Conservation (phyloP, 2,888 invertebrate genomes). For the Drosophila borealis region DNA sequence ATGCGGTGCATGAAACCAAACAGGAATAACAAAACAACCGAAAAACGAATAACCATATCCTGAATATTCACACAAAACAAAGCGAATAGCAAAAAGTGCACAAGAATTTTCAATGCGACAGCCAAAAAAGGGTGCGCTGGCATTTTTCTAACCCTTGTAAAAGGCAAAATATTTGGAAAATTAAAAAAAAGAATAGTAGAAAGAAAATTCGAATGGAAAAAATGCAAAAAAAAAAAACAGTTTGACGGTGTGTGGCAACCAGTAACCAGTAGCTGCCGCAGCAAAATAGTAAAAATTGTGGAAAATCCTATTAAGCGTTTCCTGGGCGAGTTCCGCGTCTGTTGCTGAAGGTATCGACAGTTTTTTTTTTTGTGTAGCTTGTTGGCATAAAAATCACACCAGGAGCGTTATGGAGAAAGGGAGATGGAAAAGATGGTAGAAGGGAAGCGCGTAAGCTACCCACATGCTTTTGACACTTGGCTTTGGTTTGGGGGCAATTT, state of each 20-base stretch:
- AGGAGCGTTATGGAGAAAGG: slow-evolving; percentile 6
- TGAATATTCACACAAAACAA: slow-evolving; percentile 37
- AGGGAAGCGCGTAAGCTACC: slow-evolving; percentile 4
- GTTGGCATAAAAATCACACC: slow-evolving; percentile 47
- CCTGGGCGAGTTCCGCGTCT: slow-evolving; percentile 58
- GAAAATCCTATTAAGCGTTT: slow-evolving; percentile 79
- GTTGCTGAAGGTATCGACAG: slow-evolving; percentile 60
- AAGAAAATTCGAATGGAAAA: slow-evolving; percentile 27
- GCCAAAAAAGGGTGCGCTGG: slow-evolving; percentile 62
- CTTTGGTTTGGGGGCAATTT: slow-evolving; percentile 32
- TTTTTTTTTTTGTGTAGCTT: slow-evolving; percentile 10
- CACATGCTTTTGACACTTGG: slow-evolving; percentile 53
- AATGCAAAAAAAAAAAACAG: slow-evolving; percentile 32
- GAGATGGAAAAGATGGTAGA: not conserved
- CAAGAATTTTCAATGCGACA: slow-evolving; percentile 65
- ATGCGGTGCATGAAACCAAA: slow-evolving; percentile 75
- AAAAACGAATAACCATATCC: slow-evolving; percentile 65
- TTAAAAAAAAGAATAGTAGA: slow-evolving; percentile 41
- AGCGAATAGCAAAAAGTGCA: slow-evolving; percentile 48
- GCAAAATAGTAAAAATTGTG: slow-evolving; percentile 74
- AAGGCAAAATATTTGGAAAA: slow-evolving; percentile 68
- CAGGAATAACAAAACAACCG: slow-evolving; percentile 50
- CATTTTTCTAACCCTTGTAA: slow-evolving; percentile 74
- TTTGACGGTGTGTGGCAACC: slow-evolving; percentile 51
- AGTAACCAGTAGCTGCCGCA: slow-evolving; percentile 63